Conservation (phyloP, 2,888 invertebrate genomes). For the Hipparchia sbordonii region DNA sequence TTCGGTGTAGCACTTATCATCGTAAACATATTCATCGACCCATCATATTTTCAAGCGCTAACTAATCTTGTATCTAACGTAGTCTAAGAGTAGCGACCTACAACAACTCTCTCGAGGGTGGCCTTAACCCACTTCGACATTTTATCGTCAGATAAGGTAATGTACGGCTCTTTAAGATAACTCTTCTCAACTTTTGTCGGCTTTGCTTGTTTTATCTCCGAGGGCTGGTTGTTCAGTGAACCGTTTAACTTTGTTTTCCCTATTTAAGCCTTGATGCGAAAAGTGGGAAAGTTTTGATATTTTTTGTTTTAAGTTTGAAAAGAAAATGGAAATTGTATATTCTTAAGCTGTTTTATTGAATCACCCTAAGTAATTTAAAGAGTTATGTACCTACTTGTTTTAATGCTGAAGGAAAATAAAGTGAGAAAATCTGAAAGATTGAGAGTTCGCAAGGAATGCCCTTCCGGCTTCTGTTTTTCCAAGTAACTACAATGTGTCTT, state of each 20-base stretch:
- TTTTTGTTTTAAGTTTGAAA: background rate
- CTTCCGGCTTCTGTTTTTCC: too few relatives aligned
- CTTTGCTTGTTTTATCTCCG: slow-evolving; percentile 17
- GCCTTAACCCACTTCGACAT: slow-evolving; percentile 15
- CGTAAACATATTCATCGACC: background rate
- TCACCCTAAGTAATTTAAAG: too few relatives aligned
- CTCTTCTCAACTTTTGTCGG: slow-evolving; percentile 5
- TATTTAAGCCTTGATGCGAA: background rate
- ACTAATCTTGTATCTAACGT: background rate
- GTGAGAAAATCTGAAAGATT: too few relatives aligned
- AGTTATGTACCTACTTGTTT: too few relatives aligned
- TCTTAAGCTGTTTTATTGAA: background rate
- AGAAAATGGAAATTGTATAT: background rate
- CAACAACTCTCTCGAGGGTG: background rate
- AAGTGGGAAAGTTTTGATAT: background rate
- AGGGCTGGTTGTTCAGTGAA: slow-evolving; percentile 2
- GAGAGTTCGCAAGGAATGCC: too few relatives aligned
- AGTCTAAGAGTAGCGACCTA: slow-evolving; percentile 6
- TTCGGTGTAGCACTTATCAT: too few relatives aligned
- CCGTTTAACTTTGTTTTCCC: slow-evolving; percentile 3
- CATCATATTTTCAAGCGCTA: background rate
- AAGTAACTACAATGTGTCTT: too few relatives aligned
- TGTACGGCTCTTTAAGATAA: slow-evolving; percentile 8
- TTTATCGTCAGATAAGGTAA: slow-evolving; percentile 14
- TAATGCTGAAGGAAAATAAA: too few relatives aligned